Evolutionary conservation across 2,797 vertebrate species (phyloP), one percentile per base, ranked within the genome.

Genomic region (Glossophaga mutica): DNA sequence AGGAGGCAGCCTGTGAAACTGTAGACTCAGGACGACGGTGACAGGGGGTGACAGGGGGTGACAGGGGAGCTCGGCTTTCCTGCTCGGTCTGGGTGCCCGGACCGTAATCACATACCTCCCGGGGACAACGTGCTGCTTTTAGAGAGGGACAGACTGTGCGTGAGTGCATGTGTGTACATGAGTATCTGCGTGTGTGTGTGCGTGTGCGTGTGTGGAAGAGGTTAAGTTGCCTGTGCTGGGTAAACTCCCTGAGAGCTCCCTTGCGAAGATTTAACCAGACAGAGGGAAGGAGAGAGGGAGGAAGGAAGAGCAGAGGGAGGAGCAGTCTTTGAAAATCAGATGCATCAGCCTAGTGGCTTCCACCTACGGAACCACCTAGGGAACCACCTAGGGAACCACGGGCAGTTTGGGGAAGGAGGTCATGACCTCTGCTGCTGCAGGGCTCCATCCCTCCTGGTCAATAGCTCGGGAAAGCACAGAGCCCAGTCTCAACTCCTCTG

Each of bases 51-150:
- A n/a, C n/a, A n/a, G n/a, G n/a, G 0, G 8, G 84, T 59, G 19
- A 39, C 4, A 0, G 59, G 39, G 14, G 42, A 55, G 92, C 88
- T 97, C 78, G 19, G 77, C 21, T 95, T 95, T 88, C 90, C 87
- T 5, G 19, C 5, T 12, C 48, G 24, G 39, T 65, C 59, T 22
- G 24, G 59, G 6, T 10, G 81, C 71, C 85, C 46, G 6, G 42
- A 29, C 78, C 6, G 46, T 39, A 82, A 81, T 22, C 24, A 16
- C 1, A 88, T 0, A 21, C 46, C 71, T 48, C 46, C 22, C 46
- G 50, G 93, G 85, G 68, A 65, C 71, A 90, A 52, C n/a, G 6
- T 10, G 9, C 34, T 34, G 70, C 78, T 84, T 48, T 7, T 6
- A 19, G 10, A 19, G 12, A 14, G 3, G 42, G 68, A 22, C 18